These are phyloP conservation scores for Nephrotoma flavescens DNA, from an alignment of 2,888 invertebrate species.

Conservation along the genomic window DNA sequence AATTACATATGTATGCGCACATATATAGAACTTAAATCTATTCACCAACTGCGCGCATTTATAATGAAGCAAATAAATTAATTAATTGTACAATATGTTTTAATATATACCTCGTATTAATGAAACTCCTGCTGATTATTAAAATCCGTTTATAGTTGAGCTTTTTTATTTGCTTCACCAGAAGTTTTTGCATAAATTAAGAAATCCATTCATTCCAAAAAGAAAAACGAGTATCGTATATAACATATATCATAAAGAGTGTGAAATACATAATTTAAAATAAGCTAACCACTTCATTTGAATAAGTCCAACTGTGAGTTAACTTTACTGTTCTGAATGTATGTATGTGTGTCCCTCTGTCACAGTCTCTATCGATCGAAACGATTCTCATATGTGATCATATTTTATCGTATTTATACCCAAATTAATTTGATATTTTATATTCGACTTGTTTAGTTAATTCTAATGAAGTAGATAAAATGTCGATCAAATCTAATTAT, in stretches of 20 bases:
- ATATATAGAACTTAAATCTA: neutral
- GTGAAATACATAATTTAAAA: neutral
- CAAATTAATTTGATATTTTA: neutral
- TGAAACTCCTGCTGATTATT: neutral
- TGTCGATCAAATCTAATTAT: neutral
- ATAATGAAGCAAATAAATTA: neutral
- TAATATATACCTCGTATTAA: neutral
- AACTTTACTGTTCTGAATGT: neutral
- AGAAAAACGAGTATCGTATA: neutral
- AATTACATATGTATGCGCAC: too few relatives aligned
- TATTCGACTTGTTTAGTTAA: neutral
- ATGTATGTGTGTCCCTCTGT: neutral
- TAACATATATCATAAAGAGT: neutral
- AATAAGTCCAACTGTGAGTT: neutral
- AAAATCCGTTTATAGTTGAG: neutral
- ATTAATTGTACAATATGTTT: neutral
- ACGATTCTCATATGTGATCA: neutral
- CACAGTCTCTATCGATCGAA: neutral
- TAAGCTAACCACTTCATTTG: neutral
- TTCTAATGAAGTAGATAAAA: neutral
- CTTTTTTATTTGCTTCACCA: neutral
- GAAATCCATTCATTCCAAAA: neutral
- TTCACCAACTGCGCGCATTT: neutral
- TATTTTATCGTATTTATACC: neutral
- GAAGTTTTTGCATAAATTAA: neutral